A percentile compares a stretch with the other conserved stretches of the same genome.
Evolutionary conservation across 1,140 invertebrate species (phyloP).

Genomic region (Apocrypta bakeri): DNA sequence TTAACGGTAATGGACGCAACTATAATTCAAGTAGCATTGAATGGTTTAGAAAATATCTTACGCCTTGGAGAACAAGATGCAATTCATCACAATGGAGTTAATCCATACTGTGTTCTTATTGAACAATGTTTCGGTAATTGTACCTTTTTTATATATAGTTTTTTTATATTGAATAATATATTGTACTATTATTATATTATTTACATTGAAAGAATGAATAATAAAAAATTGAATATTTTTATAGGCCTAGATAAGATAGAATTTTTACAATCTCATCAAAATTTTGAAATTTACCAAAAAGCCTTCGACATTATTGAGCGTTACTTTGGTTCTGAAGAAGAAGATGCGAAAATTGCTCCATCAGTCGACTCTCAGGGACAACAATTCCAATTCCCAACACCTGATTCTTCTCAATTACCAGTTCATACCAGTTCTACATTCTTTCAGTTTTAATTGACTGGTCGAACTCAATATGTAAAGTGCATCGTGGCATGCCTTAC

Average conservation of each 20-base stretch:
- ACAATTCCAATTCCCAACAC: conserved; percentile 84
- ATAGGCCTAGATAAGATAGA: conserved; percentile 97
- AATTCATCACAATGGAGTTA: conserved; percentile 80
- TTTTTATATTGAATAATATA: background rate
- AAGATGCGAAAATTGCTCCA: conserved; percentile 89
- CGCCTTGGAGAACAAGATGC: conserved; percentile 91
- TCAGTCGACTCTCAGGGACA: conserved; percentile 84
- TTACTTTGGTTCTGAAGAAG: conserved; percentile 94
- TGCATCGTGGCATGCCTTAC: conserved; percentile 50
- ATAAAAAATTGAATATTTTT: conserved; percentile 57
- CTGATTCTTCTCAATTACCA: conserved; percentile 80
- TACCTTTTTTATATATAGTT: conserved; percentile 36
- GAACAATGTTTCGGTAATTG: conserved; percentile 96
- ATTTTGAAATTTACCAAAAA: conserved; percentile 96
- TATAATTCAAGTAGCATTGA: conserved; percentile 98
- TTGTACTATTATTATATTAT: background rate
- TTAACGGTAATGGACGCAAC: conserved; percentile 95
- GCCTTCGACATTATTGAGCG: conserved; percentile 97
- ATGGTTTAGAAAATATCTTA: conserved; percentile 97
- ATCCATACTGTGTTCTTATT: conserved; percentile 93
- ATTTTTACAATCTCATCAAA: conserved; percentile 96
- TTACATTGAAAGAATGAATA: background rate
- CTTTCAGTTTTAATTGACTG: conserved; percentile 83
- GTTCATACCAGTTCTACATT: too few species aligned
- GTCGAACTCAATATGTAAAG: conserved; percentile 44